These are phyloP conservation scores for Acanthopleura granulata DNA, from an alignment of 2,888 invertebrate species.

Conservation along the genomic window DNA sequence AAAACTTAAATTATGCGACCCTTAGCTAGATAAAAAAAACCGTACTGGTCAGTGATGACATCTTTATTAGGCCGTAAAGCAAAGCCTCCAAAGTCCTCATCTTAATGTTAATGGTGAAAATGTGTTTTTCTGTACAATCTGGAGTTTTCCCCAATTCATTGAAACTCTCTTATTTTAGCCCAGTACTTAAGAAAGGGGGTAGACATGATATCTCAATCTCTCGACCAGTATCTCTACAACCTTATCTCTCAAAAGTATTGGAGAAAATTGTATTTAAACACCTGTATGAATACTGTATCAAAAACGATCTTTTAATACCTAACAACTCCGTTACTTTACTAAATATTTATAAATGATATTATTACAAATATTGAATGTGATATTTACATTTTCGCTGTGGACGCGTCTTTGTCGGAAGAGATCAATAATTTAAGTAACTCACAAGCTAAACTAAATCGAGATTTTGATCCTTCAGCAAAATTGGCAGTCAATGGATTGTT, in stretches of 20 bases:
- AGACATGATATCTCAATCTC: background rate
- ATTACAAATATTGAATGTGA: background rate
- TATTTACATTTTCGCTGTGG: background rate
- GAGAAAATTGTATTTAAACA: background rate
- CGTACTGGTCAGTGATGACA: too few species aligned
- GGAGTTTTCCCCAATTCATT: background rate
- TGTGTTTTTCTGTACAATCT: too few species aligned
- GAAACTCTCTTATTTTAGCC: background rate
- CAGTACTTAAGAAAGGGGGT: background rate
- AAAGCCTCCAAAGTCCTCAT: too few species aligned
- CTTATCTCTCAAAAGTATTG: background rate
- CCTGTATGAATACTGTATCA: slow-evolving; percentile 1
- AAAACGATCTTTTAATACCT: background rate
- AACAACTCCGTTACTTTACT: background rate
- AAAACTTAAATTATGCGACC: too few species aligned
- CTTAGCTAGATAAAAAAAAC: too few species aligned
- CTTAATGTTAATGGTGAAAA: too few species aligned
- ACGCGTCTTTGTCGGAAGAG: background rate
- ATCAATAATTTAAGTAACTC: background rate
- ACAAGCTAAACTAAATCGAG: background rate
- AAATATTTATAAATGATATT: background rate
- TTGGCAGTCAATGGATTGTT: too few species aligned
- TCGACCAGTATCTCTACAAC: background rate
- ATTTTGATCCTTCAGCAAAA: background rate
- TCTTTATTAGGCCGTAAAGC: too few species aligned